phyloP scores from a whole-genome alignment of 2,113 vertebrate species.

The Athene noctua region DNA sequence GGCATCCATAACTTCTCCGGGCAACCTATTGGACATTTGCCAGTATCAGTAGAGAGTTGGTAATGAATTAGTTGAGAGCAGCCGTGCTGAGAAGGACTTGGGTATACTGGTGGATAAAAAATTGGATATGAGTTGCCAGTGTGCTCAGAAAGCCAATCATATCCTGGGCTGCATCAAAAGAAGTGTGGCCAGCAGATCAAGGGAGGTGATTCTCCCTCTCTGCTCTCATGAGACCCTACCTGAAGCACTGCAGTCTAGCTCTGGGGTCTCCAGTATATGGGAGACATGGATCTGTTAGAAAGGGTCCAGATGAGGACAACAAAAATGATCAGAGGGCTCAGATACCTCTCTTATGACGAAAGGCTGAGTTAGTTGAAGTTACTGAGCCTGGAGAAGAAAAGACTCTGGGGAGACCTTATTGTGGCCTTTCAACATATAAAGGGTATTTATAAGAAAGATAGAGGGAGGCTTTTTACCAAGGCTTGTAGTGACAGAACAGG shows the following conservation, averaged over 20 bases:
- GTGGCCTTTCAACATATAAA: background rate
- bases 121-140: background rate
- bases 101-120: background rate
- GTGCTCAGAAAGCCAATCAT: background rate
- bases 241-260: background rate
- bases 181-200: background rate
- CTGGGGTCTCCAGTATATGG: background rate
- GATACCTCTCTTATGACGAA: background rate
- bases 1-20: background rate
- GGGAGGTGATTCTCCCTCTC: background rate
- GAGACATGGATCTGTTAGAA: background rate
- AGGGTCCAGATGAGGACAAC: background rate
- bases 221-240: rapidly evolving
- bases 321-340: background rate
- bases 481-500: background rate
- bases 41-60: background rate
- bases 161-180: background rate
- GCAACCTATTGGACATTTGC: background rate
- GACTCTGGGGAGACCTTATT: background rate
- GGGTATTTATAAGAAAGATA: background rate
- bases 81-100: background rate
- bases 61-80: background rate
- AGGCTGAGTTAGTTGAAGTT: background rate
- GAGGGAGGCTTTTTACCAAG: background rate
- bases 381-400: background rate